Evolutionary conservation across 2,113 vertebrate genomes (phyloP).

Genomic region (Zosterops lateralis): DNA sequence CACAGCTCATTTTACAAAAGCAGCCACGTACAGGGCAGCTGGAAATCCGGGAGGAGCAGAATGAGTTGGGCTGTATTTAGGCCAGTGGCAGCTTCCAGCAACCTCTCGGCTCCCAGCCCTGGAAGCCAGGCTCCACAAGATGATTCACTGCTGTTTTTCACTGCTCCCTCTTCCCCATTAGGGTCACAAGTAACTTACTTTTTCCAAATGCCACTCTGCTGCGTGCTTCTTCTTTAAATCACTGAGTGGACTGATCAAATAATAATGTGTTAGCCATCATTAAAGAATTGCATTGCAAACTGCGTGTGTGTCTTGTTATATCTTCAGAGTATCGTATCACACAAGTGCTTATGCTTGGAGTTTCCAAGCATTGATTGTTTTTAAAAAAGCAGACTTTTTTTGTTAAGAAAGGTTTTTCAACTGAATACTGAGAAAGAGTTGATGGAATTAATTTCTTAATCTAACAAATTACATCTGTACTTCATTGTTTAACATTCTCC

Average conservation of each 20-base stretch:
- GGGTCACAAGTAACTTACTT: neutral
- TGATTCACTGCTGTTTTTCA: neutral
- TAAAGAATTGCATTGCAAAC: neutral
- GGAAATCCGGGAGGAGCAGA: neutral
- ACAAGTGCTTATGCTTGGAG: neutral
- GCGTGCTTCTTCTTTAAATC: neutral
- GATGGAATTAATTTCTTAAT: slow-evolving; percentile 56
- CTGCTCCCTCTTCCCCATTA: neutral
- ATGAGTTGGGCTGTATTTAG: neutral
- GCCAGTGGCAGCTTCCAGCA: neutral
- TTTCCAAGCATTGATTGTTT: slow-evolving; percentile 59
- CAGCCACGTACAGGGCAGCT: neutral
- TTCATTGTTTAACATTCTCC: slow-evolving; percentile 48
- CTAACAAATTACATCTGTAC: neutral
- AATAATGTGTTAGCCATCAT: neutral
- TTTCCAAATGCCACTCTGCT: neutral
- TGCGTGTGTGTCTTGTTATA: neutral
- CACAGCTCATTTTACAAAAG: neutral
- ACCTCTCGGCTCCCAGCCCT: neutral
- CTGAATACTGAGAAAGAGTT: neutral
- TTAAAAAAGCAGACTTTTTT: slow-evolving; percentile 58
- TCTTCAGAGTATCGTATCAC: neutral
- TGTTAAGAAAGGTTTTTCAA: slow-evolving; percentile 34
- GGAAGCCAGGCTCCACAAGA: neutral
- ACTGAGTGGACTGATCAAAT: neutral